phyloP scores from a whole-genome alignment of 1,140 invertebrate genomes.

The Ostrea edulis region DNA sequence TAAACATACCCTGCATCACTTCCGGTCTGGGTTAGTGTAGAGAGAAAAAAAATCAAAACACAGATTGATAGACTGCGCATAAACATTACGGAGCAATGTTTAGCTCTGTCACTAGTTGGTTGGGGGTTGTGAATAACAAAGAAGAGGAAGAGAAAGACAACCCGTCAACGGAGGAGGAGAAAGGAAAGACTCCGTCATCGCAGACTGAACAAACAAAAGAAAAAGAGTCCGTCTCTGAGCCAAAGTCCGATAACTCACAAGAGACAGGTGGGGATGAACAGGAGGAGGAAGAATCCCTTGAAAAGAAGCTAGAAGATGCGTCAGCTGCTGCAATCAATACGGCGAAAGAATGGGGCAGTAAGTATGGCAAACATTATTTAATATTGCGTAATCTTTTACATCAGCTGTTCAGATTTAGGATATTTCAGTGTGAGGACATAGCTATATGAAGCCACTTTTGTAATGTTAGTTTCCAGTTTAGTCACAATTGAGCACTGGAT shows the following conservation, averaged over 20 bases:
- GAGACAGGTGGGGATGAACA: conserved; percentile 48
- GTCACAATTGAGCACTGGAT: no score
- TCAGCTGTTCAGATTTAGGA: no score
- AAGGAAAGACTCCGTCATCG: conserved; percentile 52
- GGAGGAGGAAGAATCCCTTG: conserved; percentile 58
- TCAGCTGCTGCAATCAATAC: conserved; percentile 94
- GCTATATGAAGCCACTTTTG: no score
- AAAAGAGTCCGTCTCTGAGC: neutral
- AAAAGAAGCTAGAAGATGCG: conserved; percentile 82
- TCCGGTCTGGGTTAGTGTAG: neutral
- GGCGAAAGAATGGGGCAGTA: conserved; percentile 91
- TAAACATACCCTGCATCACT: conserved; percentile 20
- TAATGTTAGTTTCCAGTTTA: no score
- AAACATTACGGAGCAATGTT: conserved; percentile 65
- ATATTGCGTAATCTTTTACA: no score
- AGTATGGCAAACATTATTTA: conserved; percentile 54
- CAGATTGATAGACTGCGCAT: neutral
- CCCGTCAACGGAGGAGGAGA: conserved; percentile 45
- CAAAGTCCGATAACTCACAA: conserved; percentile 33
- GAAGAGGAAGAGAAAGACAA: conserved; percentile 58
- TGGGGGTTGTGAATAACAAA: conserved; percentile 67
- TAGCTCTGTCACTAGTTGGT: conserved; percentile 74
- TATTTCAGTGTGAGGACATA: no score
- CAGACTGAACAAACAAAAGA: conserved; percentile 76
- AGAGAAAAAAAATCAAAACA: neutral